A percentile compares a stretch with the other conserved stretches of the same genome.
Evolutionary conservation across 2,888 invertebrate species (phyloP).

Genomic region (Lasioglossum vierecki): DNA sequence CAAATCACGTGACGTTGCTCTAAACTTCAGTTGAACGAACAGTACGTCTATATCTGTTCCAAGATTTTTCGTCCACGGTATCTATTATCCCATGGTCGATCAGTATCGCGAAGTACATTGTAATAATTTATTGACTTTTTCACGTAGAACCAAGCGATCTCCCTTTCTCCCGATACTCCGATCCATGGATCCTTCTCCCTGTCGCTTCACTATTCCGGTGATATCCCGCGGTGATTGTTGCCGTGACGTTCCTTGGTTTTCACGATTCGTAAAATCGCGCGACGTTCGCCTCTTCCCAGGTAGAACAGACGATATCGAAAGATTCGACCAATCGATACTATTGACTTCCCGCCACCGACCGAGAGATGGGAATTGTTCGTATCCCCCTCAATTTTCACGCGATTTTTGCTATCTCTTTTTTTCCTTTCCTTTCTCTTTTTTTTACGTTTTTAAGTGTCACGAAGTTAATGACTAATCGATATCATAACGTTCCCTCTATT

Average conservation of each 20-base stretch:
- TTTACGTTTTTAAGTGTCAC: not conserved
- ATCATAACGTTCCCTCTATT: constrained; percentile 41
- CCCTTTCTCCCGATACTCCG: constrained; percentile 21
- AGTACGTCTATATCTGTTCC: constrained; percentile 66
- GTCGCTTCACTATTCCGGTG: constrained; percentile 21
- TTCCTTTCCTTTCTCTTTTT: not conserved
- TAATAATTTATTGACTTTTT: constrained; percentile 62
- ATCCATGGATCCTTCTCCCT: not conserved
- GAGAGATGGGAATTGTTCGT: constrained; percentile 35
- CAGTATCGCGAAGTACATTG: constrained; percentile 49
- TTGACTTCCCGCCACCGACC: not conserved
- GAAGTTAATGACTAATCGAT: constrained; percentile 19
- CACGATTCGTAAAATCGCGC: constrained; percentile 17
- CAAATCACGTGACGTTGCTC: not conserved
- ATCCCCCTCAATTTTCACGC: not conserved
- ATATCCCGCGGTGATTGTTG: constrained; percentile 38
- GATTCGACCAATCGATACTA: not conserved
- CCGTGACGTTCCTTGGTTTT: constrained; percentile 15
- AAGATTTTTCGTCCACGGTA: constrained; percentile 57
- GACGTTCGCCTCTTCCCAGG: constrained; percentile 56
- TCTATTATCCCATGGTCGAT: constrained; percentile 64
- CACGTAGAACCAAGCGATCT: constrained; percentile 63
- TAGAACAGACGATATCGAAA: constrained; percentile 35
- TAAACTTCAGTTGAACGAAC: constrained; percentile 10
- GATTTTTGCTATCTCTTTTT: not conserved